These are phyloP conservation scores for Ginglymostoma cirratum DNA, from an alignment of 2,113 vertebrate species.

Conservation along the genomic window DNA sequence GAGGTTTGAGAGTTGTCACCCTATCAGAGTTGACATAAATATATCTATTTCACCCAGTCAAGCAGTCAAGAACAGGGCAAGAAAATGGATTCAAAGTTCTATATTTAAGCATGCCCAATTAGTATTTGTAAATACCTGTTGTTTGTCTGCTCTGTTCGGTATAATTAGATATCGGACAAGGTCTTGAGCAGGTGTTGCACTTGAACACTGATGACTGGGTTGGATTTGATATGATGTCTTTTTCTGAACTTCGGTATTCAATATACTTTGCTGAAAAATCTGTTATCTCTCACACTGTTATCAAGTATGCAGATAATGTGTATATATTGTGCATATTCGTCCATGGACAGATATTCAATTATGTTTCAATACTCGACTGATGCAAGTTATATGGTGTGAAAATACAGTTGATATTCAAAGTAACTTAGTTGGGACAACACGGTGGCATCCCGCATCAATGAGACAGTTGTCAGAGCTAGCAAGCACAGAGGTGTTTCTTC, in stretches of 20 bases:
- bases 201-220: not conserved
- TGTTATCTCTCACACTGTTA: not conserved
- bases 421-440: not conserved
- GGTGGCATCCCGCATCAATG: not conserved
- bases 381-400: not conserved
- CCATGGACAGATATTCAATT: not conserved
- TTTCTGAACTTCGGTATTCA: not conserved
- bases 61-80: not conserved
- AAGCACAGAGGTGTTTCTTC: not conserved
- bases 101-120: not conserved
- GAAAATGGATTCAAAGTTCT: not conserved
- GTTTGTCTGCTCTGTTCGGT: not conserved
- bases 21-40: not conserved
- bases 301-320: not conserved
- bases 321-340: not conserved
- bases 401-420: not conserved
- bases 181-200: not conserved
- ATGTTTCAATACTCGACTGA: not conserved
- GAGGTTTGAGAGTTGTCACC: not conserved
- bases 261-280: not conserved
- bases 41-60: not conserved
- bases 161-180: not conserved
- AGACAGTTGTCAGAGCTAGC: not conserved
- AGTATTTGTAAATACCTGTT: not conserved
- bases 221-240: not conserved